Conservation (phyloP, 2,797 vertebrate genomes). For the Enteromius radiatus region DNA sequence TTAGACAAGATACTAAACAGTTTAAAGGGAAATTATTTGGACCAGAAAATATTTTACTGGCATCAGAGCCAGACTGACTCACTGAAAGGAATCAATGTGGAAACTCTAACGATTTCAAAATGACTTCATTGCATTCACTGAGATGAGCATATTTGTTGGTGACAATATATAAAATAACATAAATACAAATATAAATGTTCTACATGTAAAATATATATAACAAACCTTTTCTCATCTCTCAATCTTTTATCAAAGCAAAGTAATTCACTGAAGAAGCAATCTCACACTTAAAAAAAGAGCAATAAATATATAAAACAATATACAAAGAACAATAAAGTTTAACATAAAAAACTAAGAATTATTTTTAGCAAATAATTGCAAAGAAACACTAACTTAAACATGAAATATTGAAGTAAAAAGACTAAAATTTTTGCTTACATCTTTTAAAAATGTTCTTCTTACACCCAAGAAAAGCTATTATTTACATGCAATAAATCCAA, state of each 20-base stretch:
- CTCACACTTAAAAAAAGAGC: not conserved
- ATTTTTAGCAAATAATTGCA: too few relatives aligned
- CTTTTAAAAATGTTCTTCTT: not conserved
- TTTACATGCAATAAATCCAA: slow-evolving; percentile 28
- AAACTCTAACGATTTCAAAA: not conserved
- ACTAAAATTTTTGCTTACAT: not conserved
- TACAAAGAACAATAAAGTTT: not conserved
- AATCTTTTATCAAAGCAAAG: not conserved
- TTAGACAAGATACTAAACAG: not conserved
- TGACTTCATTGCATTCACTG: not conserved
- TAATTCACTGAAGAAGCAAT: not conserved
- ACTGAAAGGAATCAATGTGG: not conserved
- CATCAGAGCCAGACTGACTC: not conserved
- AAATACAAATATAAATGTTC: slow-evolving; percentile 4
- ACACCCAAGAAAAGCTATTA: slow-evolving; percentile 3
- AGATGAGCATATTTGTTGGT: not conserved
- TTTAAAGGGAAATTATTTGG: slow-evolving; percentile 25
- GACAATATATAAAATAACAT: not conserved
- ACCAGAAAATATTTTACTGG: slow-evolving; percentile 13
- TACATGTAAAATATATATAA: not conserved
- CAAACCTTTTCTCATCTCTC: not conserved
- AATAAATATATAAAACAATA: not conserved
- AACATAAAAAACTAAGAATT: not conserved
- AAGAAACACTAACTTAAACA: not conserved
- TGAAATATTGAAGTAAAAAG: not conserved